These are phyloP conservation scores for Mongoloraphidia duomilia DNA, from an alignment of 2,888 invertebrate genomes.

Conservation along the genomic window DNA sequence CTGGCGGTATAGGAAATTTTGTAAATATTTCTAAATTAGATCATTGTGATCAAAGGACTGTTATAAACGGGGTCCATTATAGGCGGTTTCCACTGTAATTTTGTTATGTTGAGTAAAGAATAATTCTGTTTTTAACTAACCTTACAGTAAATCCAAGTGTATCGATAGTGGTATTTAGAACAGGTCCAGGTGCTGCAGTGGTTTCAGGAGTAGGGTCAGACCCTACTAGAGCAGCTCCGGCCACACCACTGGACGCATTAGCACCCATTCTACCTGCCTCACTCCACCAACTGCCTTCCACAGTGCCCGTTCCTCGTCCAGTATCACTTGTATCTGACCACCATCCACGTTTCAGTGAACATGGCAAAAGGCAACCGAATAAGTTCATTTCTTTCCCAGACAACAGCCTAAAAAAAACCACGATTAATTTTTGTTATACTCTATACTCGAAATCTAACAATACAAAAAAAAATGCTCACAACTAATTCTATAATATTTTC, in stretches of 20 bases:
- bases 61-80: no score
- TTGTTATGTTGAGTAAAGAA: background rate
- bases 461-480: no score
- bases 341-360: constrained; percentile 40
- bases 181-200: constrained; percentile 19
- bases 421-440: background rate
- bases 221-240: constrained; percentile 17
- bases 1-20: no score
- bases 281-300: constrained; percentile 23
- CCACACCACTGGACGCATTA: constrained; percentile 27
- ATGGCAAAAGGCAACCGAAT: constrained; percentile 41
- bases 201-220: constrained; percentile 18
- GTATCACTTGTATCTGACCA: constrained; percentile 27
- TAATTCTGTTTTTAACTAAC: constrained; percentile 10
- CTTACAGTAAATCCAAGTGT: constrained; percentile 26
- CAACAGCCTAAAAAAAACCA: constrained; percentile 30
- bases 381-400: constrained; percentile 44
- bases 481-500: no score
- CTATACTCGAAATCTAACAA: no score
- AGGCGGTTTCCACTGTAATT: no score
- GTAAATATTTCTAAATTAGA: no score
- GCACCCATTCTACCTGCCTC: constrained; percentile 27
- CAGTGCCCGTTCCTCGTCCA: constrained; percentile 27
- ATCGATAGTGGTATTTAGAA: constrained; percentile 23
- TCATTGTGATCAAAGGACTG: no score